Evolutionary conservation across 1,140 invertebrate species (phyloP).

Genomic region (Drosophila parvula): DNA sequence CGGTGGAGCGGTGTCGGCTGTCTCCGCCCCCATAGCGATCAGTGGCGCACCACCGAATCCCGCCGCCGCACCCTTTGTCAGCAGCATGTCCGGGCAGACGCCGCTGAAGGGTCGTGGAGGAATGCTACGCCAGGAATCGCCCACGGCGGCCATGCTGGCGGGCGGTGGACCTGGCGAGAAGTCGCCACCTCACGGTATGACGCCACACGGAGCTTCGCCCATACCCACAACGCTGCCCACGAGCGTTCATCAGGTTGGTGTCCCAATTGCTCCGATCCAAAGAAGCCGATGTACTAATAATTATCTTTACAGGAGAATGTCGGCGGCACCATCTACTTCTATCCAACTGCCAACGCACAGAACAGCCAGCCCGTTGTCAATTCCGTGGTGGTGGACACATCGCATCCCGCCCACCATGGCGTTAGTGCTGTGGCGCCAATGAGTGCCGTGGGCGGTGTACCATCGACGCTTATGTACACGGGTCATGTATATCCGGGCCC

Average conservation of each 20-base stretch:
- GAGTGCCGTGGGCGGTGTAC: constrained; percentile 52
- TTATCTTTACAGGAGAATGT: constrained; percentile 91
- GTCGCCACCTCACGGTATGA: constrained; percentile 78
- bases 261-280: too few species aligned
- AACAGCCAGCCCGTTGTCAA: constrained; percentile 73
- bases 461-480: constrained; percentile 67
- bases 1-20: constrained; percentile 32
- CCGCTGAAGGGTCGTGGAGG: constrained; percentile 70
- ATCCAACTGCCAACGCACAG: constrained; percentile 86
- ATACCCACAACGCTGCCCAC: constrained; percentile 83
- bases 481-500: constrained; percentile 83
- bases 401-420: constrained; percentile 72
- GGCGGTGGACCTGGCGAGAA: constrained; percentile 69
- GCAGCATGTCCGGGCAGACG: constrained; percentile 70
- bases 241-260: constrained; percentile 85
- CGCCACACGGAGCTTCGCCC: constrained; percentile 77
- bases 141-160: constrained; percentile 56
- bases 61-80: constrained; percentile 65
- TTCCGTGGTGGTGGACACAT: constrained; percentile 65
- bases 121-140: constrained; percentile 77
- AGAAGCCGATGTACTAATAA: background rate
- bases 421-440: constrained; percentile 62
- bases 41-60: constrained; percentile 71
- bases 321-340: constrained; percentile 97
- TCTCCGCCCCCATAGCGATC: constrained; percentile 70